phyloP scores from a whole-genome alignment of 2,113 vertebrate species.

The Chrysochloris asiatica region DNA sequence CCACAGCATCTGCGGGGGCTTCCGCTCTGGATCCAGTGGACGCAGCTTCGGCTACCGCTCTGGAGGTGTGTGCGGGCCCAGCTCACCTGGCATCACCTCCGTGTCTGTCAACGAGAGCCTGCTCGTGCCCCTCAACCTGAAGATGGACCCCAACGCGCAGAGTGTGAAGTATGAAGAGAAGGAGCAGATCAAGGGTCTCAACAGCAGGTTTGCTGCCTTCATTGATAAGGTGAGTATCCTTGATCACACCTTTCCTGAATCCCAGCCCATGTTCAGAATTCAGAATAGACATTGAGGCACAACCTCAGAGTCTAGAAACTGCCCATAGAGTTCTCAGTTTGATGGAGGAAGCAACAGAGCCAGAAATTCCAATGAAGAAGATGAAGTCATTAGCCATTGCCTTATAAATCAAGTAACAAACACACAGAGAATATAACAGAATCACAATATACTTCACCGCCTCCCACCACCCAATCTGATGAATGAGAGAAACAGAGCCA shows the following conservation, averaged over 20 bases:
- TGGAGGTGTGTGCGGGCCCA: not conserved
- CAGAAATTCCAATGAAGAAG: not conserved
- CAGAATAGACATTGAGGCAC: too few relatives aligned
- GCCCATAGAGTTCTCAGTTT: not conserved
- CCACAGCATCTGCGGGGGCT: constrained; percentile 47
- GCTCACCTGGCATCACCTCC: constrained; percentile 79
- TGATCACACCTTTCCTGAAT: too few relatives aligned
- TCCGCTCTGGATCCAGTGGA: not conserved
- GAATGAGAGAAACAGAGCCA: not conserved
- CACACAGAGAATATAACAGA: not conserved
- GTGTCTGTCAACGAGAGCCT: constrained; percentile 90
- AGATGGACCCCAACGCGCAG: constrained; percentile 88
- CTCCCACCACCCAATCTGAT: not conserved
- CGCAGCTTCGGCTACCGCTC: constrained; percentile 55
- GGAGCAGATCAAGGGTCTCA: constrained; percentile 62
- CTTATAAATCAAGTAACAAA: not conserved
- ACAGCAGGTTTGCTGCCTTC: too few relatives aligned
- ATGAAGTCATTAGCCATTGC: not conserved
- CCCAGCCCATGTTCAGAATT: too few relatives aligned
- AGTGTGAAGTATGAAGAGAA: constrained; percentile 53
- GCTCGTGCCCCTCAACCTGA: too few relatives aligned
- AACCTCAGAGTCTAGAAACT: not conserved
- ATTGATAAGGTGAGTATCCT: too few relatives aligned
- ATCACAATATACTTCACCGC: too few relatives aligned
- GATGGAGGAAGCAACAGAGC: not conserved